Conservation (phyloP, 2,888 invertebrate species). For the Aphrophora alni region DNA sequence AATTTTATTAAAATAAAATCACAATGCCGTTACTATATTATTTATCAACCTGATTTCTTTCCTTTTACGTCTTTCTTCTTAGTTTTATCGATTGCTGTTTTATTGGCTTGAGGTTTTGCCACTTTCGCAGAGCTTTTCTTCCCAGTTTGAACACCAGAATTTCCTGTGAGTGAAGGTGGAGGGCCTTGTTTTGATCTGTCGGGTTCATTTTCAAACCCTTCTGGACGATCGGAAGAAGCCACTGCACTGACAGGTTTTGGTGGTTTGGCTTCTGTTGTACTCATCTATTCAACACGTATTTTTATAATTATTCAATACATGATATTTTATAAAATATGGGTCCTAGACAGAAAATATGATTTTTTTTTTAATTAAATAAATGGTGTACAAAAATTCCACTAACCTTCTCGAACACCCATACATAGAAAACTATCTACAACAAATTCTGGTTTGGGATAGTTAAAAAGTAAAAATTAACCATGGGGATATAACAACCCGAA, state of each 20-base stretch:
- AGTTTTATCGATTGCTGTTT: not conserved
- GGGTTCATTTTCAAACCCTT: not conserved
- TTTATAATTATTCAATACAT: no score
- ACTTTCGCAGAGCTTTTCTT: not conserved
- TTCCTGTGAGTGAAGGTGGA: not conserved
- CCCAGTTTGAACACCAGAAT: not conserved
- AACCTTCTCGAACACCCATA: no score
- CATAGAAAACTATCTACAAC: no score
- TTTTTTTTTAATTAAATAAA: no score
- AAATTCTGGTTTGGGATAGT: no score
- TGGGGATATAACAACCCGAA: no score
- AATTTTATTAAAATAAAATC: not conserved
- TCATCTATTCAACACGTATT: no score
- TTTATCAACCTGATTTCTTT: not conserved
- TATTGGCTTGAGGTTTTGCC: not conserved
- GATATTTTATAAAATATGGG: no score
- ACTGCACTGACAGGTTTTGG: not conserved
- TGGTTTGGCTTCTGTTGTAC: not conserved
- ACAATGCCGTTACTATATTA: no score
- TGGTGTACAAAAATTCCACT: no score
- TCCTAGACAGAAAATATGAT: no score
- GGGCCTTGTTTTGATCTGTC: not conserved
- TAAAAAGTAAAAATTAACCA: no score
- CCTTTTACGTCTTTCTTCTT: not conserved
- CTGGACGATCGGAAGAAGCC: not conserved